Evolutionary conservation across 1,140 invertebrate genomes (phyloP).

Genomic region (Saccostrea echinata): DNA sequence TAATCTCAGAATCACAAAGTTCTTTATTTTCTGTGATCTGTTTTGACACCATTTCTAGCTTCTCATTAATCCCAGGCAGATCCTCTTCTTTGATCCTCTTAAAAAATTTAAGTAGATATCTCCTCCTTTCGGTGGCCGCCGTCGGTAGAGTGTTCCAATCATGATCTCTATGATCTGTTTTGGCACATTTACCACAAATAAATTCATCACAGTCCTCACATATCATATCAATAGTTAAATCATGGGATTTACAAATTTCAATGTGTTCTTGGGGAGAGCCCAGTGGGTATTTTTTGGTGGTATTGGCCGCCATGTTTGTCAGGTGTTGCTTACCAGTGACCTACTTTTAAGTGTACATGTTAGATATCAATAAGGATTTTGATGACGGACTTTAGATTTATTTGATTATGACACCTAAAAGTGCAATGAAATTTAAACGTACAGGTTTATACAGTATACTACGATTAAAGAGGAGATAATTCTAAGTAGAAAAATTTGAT

Average conservation of each 20-base stretch:
- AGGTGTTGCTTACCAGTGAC: too few relatives aligned
- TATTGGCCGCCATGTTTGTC: not conserved
- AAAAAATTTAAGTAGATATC: not conserved
- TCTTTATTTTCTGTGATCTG: not conserved
- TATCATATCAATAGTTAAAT: not conserved
- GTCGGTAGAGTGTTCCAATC: not conserved
- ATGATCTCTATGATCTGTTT: not conserved
- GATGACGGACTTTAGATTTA: too few relatives aligned
- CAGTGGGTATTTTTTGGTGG: not conserved
- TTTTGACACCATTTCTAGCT: not conserved
- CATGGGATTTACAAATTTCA: not conserved
- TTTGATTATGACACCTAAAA: too few relatives aligned
- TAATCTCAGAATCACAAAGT: not conserved
- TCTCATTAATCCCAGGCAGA: not conserved
- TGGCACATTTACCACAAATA: not conserved
- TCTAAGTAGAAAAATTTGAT: too few relatives aligned
- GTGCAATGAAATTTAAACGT: too few relatives aligned
- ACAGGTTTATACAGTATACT: too few relatives aligned
- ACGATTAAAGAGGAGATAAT: too few relatives aligned
- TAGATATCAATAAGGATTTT: too few relatives aligned
- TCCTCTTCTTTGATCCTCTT: not conserved
- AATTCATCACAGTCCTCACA: slow-evolving; percentile 1
- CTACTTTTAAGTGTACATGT: too few relatives aligned
- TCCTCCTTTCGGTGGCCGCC: not conserved
- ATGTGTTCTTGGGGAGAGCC: not conserved